Evolutionary conservation across 2,888 invertebrate genomes (phyloP).

Genomic region (Campaea margaritaria): DNA sequence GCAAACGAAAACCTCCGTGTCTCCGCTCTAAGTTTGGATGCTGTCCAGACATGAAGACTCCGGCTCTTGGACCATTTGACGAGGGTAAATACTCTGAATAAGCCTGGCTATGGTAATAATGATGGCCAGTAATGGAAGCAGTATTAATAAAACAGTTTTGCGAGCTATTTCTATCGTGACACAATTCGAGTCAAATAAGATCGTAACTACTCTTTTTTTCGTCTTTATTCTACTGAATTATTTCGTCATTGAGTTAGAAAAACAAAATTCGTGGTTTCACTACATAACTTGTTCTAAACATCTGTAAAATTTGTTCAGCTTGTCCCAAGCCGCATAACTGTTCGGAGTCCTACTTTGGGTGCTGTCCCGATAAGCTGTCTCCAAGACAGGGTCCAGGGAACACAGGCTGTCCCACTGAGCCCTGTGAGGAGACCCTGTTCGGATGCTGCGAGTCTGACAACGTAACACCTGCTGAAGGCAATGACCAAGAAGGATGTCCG

Average conservation of each 20-base stretch:
- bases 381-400: conserved; percentile 89
- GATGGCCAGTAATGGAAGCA: too few species aligned
- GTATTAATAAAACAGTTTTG: too few species aligned
- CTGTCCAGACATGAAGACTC: conserved; percentile 91
- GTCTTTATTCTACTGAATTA: too few species aligned
- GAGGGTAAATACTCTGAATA: conserved; percentile 78
- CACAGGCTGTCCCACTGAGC: conserved; percentile 90
- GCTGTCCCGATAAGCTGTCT: conserved; percentile 93
- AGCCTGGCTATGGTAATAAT: too few species aligned
- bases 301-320: conserved; percentile 63
- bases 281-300: background rate
- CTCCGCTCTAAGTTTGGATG: conserved; percentile 90
- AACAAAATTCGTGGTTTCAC: background rate
- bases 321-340: conserved; percentile 91
- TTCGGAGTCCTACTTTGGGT: conserved; percentile 90
- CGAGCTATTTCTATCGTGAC: too few species aligned
- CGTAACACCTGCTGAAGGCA: conserved; percentile 91
- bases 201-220: too few species aligned
- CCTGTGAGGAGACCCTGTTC: conserved; percentile 91
- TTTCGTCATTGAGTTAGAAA: too few species aligned
- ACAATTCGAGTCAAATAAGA: too few species aligned
- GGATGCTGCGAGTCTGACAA: conserved; percentile 94
- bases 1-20: conserved; percentile 87
- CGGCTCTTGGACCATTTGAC: conserved; percentile 93
- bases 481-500: conserved; percentile 94